Conservation (phyloP, 2,113 vertebrate genomes). For the Psilopsiagon aymara region DNA sequence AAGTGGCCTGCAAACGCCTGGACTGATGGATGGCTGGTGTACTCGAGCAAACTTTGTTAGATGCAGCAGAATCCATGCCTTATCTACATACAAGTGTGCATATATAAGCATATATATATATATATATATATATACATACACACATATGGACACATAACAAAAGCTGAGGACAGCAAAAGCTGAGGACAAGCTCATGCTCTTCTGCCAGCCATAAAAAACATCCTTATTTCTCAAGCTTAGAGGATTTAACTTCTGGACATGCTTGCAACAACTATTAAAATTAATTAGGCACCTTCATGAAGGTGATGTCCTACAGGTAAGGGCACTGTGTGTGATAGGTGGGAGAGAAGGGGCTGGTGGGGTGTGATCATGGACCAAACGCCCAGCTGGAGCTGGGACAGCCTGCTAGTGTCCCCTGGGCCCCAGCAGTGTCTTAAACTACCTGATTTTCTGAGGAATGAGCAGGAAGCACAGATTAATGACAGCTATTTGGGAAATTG, state of each 20-base stretch:
- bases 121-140: too few species aligned
- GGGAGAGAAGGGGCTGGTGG: background rate
- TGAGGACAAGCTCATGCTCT: accelerated
- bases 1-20: accelerated
- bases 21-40: accelerated
- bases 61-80: background rate
- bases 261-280: background rate
- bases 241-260: background rate
- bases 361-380: accelerated
- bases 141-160: accelerated
- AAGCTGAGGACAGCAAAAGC: background rate
- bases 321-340: background rate
- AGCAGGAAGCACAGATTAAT: background rate
- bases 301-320: accelerated
- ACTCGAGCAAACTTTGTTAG: background rate
- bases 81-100: too few species aligned
- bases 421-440: accelerated
- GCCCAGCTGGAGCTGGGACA: background rate
- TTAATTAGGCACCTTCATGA: accelerated
- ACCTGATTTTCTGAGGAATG: background rate
- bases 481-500: background rate
- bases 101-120: too few species aligned
- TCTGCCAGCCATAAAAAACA: background rate
- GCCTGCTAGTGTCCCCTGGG: too few species aligned
- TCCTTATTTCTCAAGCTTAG: background rate